These are phyloP conservation scores for Solenopsis fugax DNA, from an alignment of 1,140 invertebrate genomes.

Conservation along the genomic window DNA sequence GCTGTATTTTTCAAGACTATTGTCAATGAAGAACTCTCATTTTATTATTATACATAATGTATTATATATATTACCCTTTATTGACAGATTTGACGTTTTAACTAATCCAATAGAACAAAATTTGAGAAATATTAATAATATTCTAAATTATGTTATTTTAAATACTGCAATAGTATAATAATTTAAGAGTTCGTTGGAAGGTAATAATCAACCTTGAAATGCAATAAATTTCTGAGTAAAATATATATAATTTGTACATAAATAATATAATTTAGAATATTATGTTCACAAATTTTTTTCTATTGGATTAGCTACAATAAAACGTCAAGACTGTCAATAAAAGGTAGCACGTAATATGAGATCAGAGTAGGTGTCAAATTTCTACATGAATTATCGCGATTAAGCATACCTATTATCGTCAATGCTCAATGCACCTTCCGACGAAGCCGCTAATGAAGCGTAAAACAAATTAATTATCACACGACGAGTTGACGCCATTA, in stretches of 20 bases:
- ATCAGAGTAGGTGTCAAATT: not conserved
- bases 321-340: not conserved
- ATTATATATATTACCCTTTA: no score
- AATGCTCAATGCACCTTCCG: conserved; percentile 30
- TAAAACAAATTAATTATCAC: conserved; percentile 58
- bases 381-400: conserved; percentile 40
- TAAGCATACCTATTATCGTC: conserved; percentile 34
- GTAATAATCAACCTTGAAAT: no score
- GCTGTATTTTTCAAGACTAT: no score
- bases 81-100: no score
- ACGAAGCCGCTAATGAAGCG: conserved; percentile 47
- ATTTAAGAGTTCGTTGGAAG: no score
- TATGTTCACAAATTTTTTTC: not conserved
- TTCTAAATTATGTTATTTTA: no score
- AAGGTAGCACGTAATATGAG: not conserved
- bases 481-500: not conserved
- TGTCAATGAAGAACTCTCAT: no score
- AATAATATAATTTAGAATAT: conserved; percentile 16
- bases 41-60: no score
- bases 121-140: no score
- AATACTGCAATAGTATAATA: no score
- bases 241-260: not conserved
- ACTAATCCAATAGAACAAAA: no score
- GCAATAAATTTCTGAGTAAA: not conserved
- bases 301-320: not conserved